A percentile compares a stretch with the other conserved stretches of the same genome.
Evolutionary conservation across 2,888 invertebrate species (phyloP).

Genomic region (Suillia variegata): DNA sequence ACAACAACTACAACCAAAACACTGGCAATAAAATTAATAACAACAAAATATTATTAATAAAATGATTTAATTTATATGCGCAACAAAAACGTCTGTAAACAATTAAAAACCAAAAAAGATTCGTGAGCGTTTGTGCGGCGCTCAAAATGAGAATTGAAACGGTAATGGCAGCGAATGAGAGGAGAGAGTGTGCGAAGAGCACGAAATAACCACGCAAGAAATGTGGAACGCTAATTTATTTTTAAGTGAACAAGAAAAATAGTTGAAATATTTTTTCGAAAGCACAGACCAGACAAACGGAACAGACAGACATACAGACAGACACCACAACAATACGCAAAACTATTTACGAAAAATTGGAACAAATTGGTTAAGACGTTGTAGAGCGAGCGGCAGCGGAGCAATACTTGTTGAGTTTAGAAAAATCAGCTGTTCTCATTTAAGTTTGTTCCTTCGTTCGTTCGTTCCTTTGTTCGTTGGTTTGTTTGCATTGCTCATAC

Average conservation of each 20-base stretch:
- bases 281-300: neutral
- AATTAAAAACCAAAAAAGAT: constrained; percentile 45
- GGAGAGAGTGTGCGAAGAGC: neutral
- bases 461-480: too few relatives aligned
- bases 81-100: constrained; percentile 38
- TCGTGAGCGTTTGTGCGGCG: constrained; percentile 22
- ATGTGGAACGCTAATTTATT: constrained; percentile 25
- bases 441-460: too few relatives aligned
- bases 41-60: constrained; percentile 30
- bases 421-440: neutral
- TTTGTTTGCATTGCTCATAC: neutral
- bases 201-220: neutral
- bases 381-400: neutral
- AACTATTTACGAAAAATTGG: constrained; percentile 22
- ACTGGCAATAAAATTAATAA: constrained; percentile 44
- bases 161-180: neutral
- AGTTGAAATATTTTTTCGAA: constrained; percentile 16
- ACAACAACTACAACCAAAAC: constrained; percentile 8
- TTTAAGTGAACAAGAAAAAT: constrained; percentile 22
- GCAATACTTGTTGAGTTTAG: too few relatives aligned
- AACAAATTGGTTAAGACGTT: constrained; percentile 26
- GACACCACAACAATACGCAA: neutral
- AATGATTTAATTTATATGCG: constrained; percentile 34
- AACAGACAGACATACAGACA: constrained; percentile 1
- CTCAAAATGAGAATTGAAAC: too few relatives aligned